Base-by-base conservation (phyloP, 2,113 vertebrate species). In the Speoplatyrhinus poulsoni region DNA sequence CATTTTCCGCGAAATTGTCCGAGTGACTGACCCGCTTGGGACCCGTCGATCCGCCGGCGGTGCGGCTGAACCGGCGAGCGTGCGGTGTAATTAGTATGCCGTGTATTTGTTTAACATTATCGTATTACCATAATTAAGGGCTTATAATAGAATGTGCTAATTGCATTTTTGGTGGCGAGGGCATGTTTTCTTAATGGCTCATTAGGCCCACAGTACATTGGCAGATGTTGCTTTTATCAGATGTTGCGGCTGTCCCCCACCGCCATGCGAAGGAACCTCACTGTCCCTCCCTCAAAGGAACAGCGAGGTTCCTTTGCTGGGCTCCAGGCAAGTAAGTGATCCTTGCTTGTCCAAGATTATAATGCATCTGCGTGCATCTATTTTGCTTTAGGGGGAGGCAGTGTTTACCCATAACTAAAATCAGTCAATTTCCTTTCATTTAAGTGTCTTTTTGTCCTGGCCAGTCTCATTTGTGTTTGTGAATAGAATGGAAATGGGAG, bases 91-190 rank as follows among this genome's bases (percentile, higher is more conserved):
- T 92, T 87, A 89, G 73, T 86, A 85, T 88, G 90, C 85, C 90
- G 89, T 89, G 90, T 87, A 88, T 93, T 92, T 93, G 91, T 93
- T 92, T 93, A 91, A 92, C 88, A 90, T 89, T 89, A 90, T 55
- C 56, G 73, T 81, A 92, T 92, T 93, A 91, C 81, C 90, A 92
- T 94, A 93, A 94, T 93, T 91, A 93, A 90, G 83, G 90, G 90
- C 83, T 92, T 90, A 91, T 91, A 87, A 91, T 88, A 90, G 91
- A 91, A 93, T 92, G 91, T 90, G 86, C 90, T 94, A 94, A 93
- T 94, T 93, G 90, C 87, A 90, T 94, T 93, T 93, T 93, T 90
- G 89, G 85, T 91, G 89, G 86, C 87, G 46, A 91, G 91, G 89
- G 88, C 90, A 91, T 92, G 91, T 91, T 91, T 84, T 88, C 79